Percentiles rank a stretch among this genome's conserved stretches.
Evolutionary conservation across 2,888 invertebrate species (phyloP).

Genomic region (Malthinus seriepunctatus): DNA sequence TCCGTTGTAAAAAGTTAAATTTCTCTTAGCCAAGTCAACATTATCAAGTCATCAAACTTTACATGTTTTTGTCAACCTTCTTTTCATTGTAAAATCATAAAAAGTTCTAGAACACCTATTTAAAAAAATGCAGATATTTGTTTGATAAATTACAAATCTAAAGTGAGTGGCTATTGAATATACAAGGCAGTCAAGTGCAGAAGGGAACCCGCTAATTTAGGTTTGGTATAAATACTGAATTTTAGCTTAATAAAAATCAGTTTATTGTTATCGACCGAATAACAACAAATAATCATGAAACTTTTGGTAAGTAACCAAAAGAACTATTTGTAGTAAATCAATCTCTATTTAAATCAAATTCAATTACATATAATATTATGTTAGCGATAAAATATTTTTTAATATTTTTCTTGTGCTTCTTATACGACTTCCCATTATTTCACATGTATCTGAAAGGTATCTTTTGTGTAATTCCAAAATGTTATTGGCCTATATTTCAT

Average conservation of each 20-base stretch:
- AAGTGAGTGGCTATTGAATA: conserved; percentile 4
- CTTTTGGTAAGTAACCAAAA: conserved; percentile 42
- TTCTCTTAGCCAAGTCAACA: too few relatives aligned
- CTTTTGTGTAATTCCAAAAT: neutral
- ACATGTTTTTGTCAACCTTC: too few relatives aligned
- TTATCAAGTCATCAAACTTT: too few relatives aligned
- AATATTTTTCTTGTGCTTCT: conserved; percentile 1
- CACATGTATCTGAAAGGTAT: neutral
- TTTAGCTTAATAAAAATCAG: conserved; percentile 20
- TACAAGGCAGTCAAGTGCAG: conserved; percentile 15
- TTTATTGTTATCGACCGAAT: conserved; percentile 34
- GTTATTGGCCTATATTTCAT: too few relatives aligned
- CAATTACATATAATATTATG: neutral
- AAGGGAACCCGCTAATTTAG: conserved; percentile 10
- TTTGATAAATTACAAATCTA: neutral
- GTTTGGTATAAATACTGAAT: conserved; percentile 26
- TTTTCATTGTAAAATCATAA: too few relatives aligned
- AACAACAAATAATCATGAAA: conserved; percentile 42
- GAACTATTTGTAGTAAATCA: neutral
- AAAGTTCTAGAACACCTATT: too few relatives aligned
- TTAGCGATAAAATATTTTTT: conserved; percentile 9
- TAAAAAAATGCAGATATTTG: too few relatives aligned
- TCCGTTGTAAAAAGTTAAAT: too few relatives aligned
- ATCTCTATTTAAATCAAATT: neutral
- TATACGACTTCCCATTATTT: conserved; percentile 3